Evolutionary conservation across 2,113 vertebrate species (phyloP), one percentile per base, ranked within the genome.

Genomic region (Ifrita kowaldi): DNA sequence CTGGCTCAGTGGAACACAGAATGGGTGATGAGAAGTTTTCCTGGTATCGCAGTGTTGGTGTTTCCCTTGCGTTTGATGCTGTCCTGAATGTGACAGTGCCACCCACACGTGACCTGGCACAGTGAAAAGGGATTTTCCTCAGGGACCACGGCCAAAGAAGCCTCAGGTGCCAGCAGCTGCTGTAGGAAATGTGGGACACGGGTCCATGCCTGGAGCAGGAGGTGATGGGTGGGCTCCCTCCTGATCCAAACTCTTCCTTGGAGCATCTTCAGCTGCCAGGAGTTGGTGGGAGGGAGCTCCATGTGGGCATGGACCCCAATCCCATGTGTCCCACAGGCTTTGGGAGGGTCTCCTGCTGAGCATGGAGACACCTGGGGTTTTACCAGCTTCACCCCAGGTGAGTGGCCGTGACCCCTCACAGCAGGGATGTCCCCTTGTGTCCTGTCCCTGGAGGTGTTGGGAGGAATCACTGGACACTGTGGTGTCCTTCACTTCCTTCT

Each of bases 41-140:
- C 11, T 59, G 52, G 0, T 26, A 0, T 4, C 0, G 0, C 1
- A 2, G 33, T 4, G 10, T 16, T 7, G 0, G 18, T 21, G 8
- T 75, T 81, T 60, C 52, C 37, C 41, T 46, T 8, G 33, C 33
- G 50, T 26, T 47, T 39, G 13, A 22, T 46, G 33, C 12, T 32
- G 24, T 71, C 55, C 91, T 67, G 39, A 27, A 50, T 6, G 21
- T 3, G 53, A 7, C 33, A 24, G 62, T 39, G 75, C 59, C 75
- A 67, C 59, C 84, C 67, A 50, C 1, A 0, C 11, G 17, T 46
- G 57, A 16, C 46, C 65, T 42, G 22, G 20, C 44, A 14, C 7
- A 33, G 28, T 4, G 47, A 24, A 23, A 41, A 14, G 65, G 49
- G 76, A n/a, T 74, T 90, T 88, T 69, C 44, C 55, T 30, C 52